Conservation (phyloP, 2,113 vertebrate species). For the Litocranius walleri region DNA sequence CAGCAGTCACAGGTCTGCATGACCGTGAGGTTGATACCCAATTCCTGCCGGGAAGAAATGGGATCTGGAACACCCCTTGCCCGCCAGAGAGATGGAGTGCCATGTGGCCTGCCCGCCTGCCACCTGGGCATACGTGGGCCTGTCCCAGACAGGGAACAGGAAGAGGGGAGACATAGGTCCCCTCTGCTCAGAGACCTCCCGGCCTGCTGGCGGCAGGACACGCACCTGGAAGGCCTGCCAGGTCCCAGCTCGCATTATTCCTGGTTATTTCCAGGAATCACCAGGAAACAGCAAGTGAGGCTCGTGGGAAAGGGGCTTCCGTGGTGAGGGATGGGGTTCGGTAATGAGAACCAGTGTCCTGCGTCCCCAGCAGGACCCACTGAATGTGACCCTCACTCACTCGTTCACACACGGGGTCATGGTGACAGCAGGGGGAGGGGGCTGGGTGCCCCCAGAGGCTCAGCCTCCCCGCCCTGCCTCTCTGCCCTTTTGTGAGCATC, state of each 20-base stretch:
- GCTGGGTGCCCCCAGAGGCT: background rate
- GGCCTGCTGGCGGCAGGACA: background rate
- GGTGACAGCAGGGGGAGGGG: background rate
- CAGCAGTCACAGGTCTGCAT: background rate
- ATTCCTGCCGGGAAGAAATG: background rate
- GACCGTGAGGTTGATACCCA: background rate
- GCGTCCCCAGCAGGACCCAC: background rate
- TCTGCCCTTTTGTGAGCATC: background rate
- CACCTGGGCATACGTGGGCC: fast-evolving
- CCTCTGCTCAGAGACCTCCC: background rate
- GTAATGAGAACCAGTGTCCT: background rate
- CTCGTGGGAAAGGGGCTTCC: background rate
- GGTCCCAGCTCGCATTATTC: background rate
- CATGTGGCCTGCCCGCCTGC: background rate
- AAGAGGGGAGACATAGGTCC: background rate
- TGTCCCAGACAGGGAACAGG: background rate
- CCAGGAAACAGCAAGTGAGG: background rate
- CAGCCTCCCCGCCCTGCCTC: background rate
- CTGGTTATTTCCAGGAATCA: background rate
- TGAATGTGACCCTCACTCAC: background rate
- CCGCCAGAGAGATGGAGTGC: background rate
- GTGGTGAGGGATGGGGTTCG: background rate
- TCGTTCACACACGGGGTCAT: fast-evolving
- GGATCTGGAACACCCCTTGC: background rate
- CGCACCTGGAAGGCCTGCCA: too few relatives aligned